A percentile compares a stretch with the other conserved stretches of the same genome.
phyloP scores from a whole-genome alignment of 2,113 vertebrate species.

The Rhinichthys klamathensis region DNA sequence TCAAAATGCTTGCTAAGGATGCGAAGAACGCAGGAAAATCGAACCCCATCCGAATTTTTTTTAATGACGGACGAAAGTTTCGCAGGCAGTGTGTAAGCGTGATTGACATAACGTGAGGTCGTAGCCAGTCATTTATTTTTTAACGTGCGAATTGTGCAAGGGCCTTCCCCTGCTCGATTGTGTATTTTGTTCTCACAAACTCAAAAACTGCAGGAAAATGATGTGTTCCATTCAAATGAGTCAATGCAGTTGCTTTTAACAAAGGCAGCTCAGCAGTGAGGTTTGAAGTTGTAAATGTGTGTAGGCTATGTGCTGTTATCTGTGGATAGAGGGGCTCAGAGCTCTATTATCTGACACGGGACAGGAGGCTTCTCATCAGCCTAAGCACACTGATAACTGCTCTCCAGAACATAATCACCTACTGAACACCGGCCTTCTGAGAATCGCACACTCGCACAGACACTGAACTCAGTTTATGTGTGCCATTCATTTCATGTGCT shows the following conservation, averaged over 20 bases:
- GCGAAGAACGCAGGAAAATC: too few species aligned
- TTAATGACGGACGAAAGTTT: too few species aligned
- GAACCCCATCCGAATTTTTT: too few species aligned
- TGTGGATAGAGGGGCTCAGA: conserved; percentile 51
- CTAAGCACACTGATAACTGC: conserved; percentile 70
- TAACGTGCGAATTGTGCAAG: too few species aligned
- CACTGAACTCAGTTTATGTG: conserved; percentile 6
- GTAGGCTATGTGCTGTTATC: conserved; percentile 65
- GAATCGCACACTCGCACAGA: conserved; percentile 58
- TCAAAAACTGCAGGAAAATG: background rate
- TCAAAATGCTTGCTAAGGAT: too few species aligned
- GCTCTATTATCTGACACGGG: conserved; percentile 67
- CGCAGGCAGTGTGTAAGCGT: too few species aligned
- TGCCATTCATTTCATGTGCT: too few species aligned
- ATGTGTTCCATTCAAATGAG: conserved; percentile 23
- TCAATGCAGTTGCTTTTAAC: conserved; percentile 7
- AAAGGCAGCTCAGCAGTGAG: background rate
- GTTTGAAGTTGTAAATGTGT: conserved; percentile 22
- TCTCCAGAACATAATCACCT: conserved; percentile 69
- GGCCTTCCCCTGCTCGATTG: background rate
- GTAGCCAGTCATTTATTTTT: too few species aligned
- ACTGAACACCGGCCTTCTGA: conserved; percentile 70
- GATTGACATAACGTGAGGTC: too few species aligned
- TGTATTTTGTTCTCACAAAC: background rate
- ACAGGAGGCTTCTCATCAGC: conserved; percentile 64